phyloP scores from a whole-genome alignment of 2,797 vertebrate species.

The Sebastes taczanowskii region DNA sequence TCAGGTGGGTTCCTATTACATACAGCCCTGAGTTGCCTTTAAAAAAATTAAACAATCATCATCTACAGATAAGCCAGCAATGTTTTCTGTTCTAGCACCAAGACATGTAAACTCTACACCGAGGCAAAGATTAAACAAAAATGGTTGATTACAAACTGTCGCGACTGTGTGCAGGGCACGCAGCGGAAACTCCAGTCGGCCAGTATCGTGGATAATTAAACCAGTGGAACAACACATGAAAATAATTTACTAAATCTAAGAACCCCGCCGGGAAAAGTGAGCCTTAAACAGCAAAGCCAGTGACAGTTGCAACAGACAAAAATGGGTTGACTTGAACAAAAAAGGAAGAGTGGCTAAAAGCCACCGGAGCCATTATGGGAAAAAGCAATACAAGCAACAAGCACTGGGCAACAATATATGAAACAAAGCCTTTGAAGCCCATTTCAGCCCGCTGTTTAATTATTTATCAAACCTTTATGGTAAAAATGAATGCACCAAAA shows the following conservation, averaged over 20 bases:
- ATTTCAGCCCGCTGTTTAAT: conserved; percentile 2
- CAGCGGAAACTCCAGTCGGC: conserved; percentile 8
- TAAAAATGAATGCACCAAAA: conserved; percentile 72
- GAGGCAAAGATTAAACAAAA: conserved; percentile 15
- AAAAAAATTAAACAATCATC: neutral
- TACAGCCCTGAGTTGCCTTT: neutral
- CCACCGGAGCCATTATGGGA: conserved; percentile 34
- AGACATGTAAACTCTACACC: conserved; percentile 18
- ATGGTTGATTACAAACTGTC: conserved; percentile 16
- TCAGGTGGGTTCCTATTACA: conserved; percentile 12
- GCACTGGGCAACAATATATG: conserved; percentile 15
- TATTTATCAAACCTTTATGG: conserved; percentile 7
- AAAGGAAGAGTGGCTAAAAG: conserved; percentile 44
- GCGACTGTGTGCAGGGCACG: neutral
- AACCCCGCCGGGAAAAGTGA: neutral
- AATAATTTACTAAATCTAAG: neutral
- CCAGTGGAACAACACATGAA: conserved; percentile 3
- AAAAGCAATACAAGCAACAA: conserved; percentile 61
- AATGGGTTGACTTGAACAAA: conserved; percentile 50
- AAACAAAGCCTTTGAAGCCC: conserved; percentile 15
- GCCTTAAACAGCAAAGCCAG: conserved; percentile 60
- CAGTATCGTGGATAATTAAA: conserved; percentile 5
- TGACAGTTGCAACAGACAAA: conserved; percentile 46
- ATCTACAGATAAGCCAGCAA: conserved; percentile 4
- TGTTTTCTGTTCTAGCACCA: neutral